Base-by-base conservation (phyloP, 2,888 invertebrate species). In the Camponotus fellah region DNA sequence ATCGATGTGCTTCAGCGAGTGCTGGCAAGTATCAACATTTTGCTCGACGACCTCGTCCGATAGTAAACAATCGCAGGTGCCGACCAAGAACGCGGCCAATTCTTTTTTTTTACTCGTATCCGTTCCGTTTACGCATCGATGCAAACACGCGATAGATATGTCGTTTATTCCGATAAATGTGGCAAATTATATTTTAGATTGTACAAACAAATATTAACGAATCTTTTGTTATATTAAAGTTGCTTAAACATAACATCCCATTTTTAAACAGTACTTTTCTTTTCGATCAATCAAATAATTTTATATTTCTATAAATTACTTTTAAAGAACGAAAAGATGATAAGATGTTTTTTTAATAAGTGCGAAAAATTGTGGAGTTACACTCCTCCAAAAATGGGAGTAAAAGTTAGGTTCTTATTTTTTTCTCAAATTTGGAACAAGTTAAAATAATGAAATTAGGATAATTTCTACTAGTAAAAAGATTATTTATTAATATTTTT, bases 21-120 rank as follows among this genome's bases (percentile, higher is more conserved):
- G 49, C 6, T 43, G n/a, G 32, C 34, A n/a, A 49, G n/a, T 58
- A 60, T 74, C 74, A 60, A 40, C 58, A 34, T 49, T 66, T 43
- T 34, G 49, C 37, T 12, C 58, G 46, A 80, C 32, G 46, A 71
- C 71, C 79, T 71, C 37, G 60, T 10, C 21, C 26, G 60, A 71
- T 34, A 26, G 34, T 71, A 79, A 79, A 79, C 21, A 79, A 79
- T 79, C 5, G n/a, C 46, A 60, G 60, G 46, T 46, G 46, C 46
- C 40, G 56, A 66, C 43, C 32, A 32, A n/a, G 21, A 58, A 40
- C 32, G 40, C 32, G 77, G 43, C 43, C 77, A 58, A 68, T 43
- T 53, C 26, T 71, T 80, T 80, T 69, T 62, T 69, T 62, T 60
- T 32, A 26, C n/a, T 62, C 79, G 60, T 71, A 46, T 40, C 46